A percentile compares a stretch with the other conserved stretches of the same genome.
phyloP scores from a whole-genome alignment of 1,140 invertebrate genomes.

The Pararge aegeria region DNA sequence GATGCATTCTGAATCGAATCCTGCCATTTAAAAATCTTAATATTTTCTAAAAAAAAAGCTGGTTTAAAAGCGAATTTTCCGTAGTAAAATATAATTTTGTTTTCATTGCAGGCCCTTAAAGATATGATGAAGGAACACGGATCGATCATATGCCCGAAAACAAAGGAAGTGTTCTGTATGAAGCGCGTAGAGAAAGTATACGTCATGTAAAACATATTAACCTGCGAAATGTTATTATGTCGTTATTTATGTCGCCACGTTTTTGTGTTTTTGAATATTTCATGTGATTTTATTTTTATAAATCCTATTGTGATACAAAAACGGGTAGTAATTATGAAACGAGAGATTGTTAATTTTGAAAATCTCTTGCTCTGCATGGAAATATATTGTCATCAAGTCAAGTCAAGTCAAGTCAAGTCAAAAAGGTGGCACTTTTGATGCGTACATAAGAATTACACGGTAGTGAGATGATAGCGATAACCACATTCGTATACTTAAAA shows the following conservation, averaged over 20 bases:
- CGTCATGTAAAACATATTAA: constrained; percentile 89
- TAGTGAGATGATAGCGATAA: too few relatives aligned
- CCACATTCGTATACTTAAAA: too few relatives aligned
- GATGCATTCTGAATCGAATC: too few relatives aligned
- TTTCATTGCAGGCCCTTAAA: constrained; percentile 84
- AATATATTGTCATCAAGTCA: too few relatives aligned
- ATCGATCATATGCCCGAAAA: constrained; percentile 94
- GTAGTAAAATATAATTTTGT: constrained; percentile 3
- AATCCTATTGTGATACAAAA: neutral
- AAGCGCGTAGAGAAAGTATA: constrained; percentile 97
- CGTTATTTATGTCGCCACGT: constrained; percentile 8
- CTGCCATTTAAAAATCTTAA: too few relatives aligned
- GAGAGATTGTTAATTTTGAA: too few relatives aligned
- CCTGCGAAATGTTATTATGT: neutral
- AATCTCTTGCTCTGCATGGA: too few relatives aligned
- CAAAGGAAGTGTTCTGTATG: constrained; percentile 92
- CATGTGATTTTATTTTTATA: neutral
- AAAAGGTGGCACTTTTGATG: too few relatives aligned
- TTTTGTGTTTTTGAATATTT: constrained; percentile 4
- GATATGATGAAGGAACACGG: constrained; percentile 95
- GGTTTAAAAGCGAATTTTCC: too few relatives aligned
- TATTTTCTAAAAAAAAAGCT: too few relatives aligned
- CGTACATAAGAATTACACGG: too few relatives aligned
- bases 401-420: too few relatives aligned
- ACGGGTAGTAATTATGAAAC: neutral